Percentiles rank a stretch among this genome's conserved stretches.
Evolutionary conservation across 30 jellyfish, hydroid and myxozoan genomes (phyloP).

Genomic region (Hydra vulgaris): DNA sequence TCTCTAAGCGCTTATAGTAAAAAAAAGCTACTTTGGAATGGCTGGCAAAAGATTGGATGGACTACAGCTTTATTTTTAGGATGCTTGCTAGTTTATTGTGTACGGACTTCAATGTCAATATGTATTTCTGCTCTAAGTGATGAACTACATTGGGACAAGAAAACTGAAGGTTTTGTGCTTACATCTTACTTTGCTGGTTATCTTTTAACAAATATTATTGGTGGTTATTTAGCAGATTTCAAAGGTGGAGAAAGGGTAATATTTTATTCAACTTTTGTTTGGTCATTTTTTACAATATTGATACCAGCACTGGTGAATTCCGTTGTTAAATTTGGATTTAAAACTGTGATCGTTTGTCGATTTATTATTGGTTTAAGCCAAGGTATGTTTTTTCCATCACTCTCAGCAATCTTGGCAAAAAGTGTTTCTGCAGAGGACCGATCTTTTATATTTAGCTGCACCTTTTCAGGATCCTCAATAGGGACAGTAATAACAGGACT

Average conservation of each 20-base stretch:
- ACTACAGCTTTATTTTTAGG: constrained; percentile 20
- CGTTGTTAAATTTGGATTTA: constrained; percentile 26
- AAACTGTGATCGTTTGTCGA: constrained; percentile 62
- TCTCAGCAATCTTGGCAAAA: constrained; percentile 62
- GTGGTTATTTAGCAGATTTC: constrained; percentile 33
- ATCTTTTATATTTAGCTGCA: constrained; percentile 52
- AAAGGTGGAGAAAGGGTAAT: constrained; percentile 35
- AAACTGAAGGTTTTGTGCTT: constrained; percentile 23
- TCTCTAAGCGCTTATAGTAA: background rate
- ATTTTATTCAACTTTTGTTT: constrained; percentile 1
- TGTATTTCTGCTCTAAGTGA: constrained; percentile 20
- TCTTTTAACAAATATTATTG: constrained; percentile 18
- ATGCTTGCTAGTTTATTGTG: constrained; percentile 17
- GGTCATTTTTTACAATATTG: constrained; percentile 19
- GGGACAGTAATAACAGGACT: constrained; percentile 87
- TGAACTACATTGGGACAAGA: constrained; percentile 22
- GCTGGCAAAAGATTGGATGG: constrained; percentile 15
- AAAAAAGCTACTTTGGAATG: constrained; percentile 13
- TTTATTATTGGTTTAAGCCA: constrained; percentile 90
- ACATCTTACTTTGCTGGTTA: constrained; percentile 34
- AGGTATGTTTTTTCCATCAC: constrained; percentile 90
- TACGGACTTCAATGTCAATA: constrained; percentile 29
- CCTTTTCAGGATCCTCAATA: constrained; percentile 73
- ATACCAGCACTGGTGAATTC: constrained; percentile 21
- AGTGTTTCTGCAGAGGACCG: constrained; percentile 52